Base-by-base conservation (phyloP, 1,140 invertebrate species). In the Saccostrea cuccullata region DNA sequence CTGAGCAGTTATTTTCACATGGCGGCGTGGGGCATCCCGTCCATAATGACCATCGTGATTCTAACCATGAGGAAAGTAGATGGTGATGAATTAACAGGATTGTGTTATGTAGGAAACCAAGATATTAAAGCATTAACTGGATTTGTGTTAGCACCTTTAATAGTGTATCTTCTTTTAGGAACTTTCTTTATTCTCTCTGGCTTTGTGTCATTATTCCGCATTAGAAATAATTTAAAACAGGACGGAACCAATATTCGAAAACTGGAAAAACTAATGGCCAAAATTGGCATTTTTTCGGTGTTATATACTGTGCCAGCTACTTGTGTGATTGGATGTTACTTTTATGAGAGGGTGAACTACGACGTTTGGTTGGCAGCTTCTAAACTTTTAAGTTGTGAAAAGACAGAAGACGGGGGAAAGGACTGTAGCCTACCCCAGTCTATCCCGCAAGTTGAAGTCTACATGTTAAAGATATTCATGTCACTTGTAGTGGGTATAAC, bases 1-100 rank as follows among this genome's bases (percentile, higher is more conserved):
- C 98, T 99, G 94, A 98, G 98, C 11, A 98, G 99, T 94, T 98
- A 99, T 95, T 99, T 99, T 95, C 99, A 99, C 96, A 95, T 99
- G 90, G 97, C 98, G 70, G 98, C 98, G 23, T 99, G 99, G 99
- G 98, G 97, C 30, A 95, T 98, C n/a, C 98, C 98, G 0, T 95
- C 98, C 23, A 97, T 99, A 9, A 95, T 98, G 23, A 98, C 98
- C 0, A 98, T 99, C 15, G 97, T 97, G 70, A 98, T 99, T 90
- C 95, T 99, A 88, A 98, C 98, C 12, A 97, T 98, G 96, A 97
- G 98, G 91, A 98, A 98, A 96, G 98, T 99, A 92, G 98, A 99
- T 97, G 98, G 98, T 90, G 99, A 99, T 95, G 97, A 99, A 84
- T 96, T 99, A 20, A 99, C 98, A 12, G 99, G 99, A 1, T 97